Conservation (phyloP, 53 echinoderm and acorn worm species). For the Luidia sarsii region DNA sequence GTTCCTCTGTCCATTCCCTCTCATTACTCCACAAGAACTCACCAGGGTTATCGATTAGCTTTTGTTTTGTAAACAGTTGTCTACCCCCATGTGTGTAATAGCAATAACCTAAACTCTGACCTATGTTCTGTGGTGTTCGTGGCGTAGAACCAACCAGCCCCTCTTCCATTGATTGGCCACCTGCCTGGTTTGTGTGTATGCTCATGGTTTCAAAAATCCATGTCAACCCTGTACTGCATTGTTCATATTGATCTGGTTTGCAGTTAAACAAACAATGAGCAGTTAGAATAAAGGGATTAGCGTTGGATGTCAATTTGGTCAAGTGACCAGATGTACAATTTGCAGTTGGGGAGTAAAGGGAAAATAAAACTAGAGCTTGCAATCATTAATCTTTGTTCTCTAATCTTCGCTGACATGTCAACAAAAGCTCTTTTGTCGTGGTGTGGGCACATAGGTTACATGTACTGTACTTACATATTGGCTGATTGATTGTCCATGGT, state of each 20-base stretch:
- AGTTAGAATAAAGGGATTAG: conserved; percentile 32
- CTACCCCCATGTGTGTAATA: neutral
- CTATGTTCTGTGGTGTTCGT: no score
- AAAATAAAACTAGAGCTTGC: neutral
- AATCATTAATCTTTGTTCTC: conserved; percentile 31
- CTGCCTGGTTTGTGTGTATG: conserved; percentile 19
- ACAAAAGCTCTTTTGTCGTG: neutral
- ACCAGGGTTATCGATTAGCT: conserved; percentile 28
- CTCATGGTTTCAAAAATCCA: conserved; percentile 18
- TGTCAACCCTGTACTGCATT: conserved; percentile 28
- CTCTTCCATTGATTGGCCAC: conserved; percentile 41
- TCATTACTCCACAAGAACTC: no score
- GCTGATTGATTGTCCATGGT: conserved; percentile 2
- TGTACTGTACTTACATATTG: no score
- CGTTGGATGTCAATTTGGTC: conserved; percentile 13
- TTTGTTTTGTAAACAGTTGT: conserved; percentile 37
- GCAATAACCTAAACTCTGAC: no score
- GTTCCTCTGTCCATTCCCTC: neutral
- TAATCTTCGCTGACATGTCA: neutral
- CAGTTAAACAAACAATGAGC: conserved; percentile 37
- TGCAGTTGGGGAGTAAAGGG: neutral
- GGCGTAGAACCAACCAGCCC: no score
- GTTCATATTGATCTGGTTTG: conserved; percentile 18
- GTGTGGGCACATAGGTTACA: no score
- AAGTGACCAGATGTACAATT: conserved; percentile 4